Base-by-base conservation (phyloP, 2,888 invertebrate genomes). In the Campoplex capitator region DNA sequence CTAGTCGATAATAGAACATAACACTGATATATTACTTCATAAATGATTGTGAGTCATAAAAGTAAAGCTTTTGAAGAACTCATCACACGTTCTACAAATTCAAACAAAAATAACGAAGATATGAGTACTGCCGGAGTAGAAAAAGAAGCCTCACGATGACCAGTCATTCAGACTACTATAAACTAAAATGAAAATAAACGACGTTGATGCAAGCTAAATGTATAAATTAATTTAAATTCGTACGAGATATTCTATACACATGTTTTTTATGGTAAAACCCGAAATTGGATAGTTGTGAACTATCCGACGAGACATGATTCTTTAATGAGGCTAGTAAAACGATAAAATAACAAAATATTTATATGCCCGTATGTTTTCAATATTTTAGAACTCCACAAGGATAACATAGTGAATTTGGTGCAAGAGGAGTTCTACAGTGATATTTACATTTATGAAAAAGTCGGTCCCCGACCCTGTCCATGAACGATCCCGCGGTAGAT, bases 361-460 rank as follows among this genome's bases (percentile, higher is more conserved):
- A n/a, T 28, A 13, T 35, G 13, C 16, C 28, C 8, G 16, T 48
- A 11, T 38, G n/a, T 35, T 38, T 38, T 67, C 23, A 13, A 28
- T 71, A 77, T 38, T 51, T 3, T 51, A 83, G 83, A 73, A 48
- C 23, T 83, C 8, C 65, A 77, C 73, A 42, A 62, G 32, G 73
- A 78, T 38, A n/a, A 18, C 16, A 56, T 23, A 35, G 32, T 83
- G 6, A 65, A 67, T 13, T 28, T 83, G 35, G 54, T 23, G 1
- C 83, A 83, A n/a, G 54, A 7, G 42, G 78, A 78, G 38, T 2
- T 75, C 9, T 62, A 54, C 28, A 62, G 35, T 2, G 32, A 68
- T 2, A 86, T 86, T 58, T 65, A 75, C 48, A 83, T 86, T 51
- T 48, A 73, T 38, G 38, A 80, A 62, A 18, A n/a, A 13, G 23